Evolutionary conservation across 2,888 invertebrate species (phyloP), one percentile per base, ranked within the genome.

Genomic region (Cantharis rustica): DNA sequence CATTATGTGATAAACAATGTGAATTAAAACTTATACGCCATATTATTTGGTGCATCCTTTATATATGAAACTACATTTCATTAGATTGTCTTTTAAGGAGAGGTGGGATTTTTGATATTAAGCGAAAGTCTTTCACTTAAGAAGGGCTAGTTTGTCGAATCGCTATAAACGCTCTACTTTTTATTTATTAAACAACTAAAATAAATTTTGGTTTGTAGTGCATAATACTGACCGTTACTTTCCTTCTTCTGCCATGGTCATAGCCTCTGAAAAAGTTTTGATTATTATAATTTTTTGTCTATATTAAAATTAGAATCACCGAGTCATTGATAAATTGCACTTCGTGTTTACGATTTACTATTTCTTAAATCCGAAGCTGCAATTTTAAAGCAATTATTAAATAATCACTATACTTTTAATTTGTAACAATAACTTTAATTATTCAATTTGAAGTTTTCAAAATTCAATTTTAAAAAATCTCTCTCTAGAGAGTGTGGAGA

Each of bases 61-160:
- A 66, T 66, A 66, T 23, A 66, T 11, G 16, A 20, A 20, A 23
- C 20, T 66, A 63, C 64, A 66, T 66, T 66, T 66, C 20, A 66
- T 20, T 66, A 66, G 64, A 66, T 66, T 20, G 64, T 66, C 17
- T 66, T 66, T 66, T 66, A 66, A 66, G 15, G 13, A 20, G 64
- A 20, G 64, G 47, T 47, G 64, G 64, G 20, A 20, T 66, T 66
- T 66, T 66, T 66, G 64, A 66, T 66, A 20, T 66, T 17, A 66
- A 66, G 64, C 64, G 64, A 66, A 66, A 66, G 64, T 66, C 64
- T 66, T 66, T 66, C 64, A 20, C 64, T 66, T 66, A 66, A 66
- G 64, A 66, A 66, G 64, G 64, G 64, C 64, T 20, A n/a, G 23
- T 66, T 66, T 66, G 23, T 66, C 23, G 23, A 17, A 66, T 66